phyloP scores from a whole-genome alignment of 2,113 vertebrate species.

The Cheirogaleus medius region DNA sequence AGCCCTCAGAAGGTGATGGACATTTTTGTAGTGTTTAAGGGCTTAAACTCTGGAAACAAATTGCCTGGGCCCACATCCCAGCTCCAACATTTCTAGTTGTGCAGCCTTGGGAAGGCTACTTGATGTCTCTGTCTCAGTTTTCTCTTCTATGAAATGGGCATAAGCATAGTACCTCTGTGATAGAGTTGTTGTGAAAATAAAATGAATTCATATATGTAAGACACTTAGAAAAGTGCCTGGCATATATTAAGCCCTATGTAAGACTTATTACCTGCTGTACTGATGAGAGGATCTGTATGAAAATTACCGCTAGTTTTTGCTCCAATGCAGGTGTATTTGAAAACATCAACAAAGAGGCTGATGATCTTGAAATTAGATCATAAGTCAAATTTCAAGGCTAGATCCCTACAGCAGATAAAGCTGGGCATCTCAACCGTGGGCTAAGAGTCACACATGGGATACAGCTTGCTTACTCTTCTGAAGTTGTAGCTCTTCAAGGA shows the following conservation, averaged over 20 bases:
- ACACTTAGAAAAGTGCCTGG: neutral
- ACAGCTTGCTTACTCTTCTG: neutral
- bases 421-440: accelerated
- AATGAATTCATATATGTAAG: neutral
- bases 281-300: neutral
- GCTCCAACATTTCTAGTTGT: neutral
- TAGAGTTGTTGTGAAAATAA: neutral
- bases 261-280: neutral
- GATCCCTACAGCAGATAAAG: neutral
- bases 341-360: neutral
- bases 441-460: neutral
- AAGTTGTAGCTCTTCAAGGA: neutral
- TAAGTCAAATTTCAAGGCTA: neutral
- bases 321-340: neutral
- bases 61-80: neutral
- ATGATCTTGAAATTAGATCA: neutral
- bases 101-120: neutral
- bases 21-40: neutral
- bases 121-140: neutral
- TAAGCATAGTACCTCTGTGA: neutral
- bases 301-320: neutral
- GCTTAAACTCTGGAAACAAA: neutral
- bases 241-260: neutral
- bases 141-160: neutral
- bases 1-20: neutral